phyloP scores from a whole-genome alignment of 2,888 invertebrate species.

The Acleris holmiana region DNA sequence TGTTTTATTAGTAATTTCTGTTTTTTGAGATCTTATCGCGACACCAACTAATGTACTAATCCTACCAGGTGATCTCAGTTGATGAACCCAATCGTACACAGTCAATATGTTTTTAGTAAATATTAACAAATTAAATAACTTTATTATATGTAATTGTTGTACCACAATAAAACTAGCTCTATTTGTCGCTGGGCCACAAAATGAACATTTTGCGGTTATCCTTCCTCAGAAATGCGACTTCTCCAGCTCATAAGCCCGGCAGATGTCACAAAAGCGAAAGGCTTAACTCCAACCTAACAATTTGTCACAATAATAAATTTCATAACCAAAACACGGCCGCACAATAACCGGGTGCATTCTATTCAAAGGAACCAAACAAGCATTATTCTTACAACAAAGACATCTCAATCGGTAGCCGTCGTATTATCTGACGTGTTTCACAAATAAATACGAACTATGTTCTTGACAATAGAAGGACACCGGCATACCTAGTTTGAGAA shows the following conservation, averaged over 20 bases:
- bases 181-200: not conserved
- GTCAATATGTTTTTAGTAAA: too few relatives aligned
- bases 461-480: slow-evolving; percentile 71
- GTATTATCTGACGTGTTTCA: slow-evolving; percentile 79
- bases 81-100: too few relatives aligned
- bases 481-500: slow-evolving; percentile 62
- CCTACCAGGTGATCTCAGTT: too few relatives aligned
- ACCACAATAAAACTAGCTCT: not conserved
- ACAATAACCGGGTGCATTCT: slow-evolving; percentile 68
- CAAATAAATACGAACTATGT: slow-evolving; percentile 79
- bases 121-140: too few relatives aligned
- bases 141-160: not conserved
- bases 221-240: not conserved
- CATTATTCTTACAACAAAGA: slow-evolving; percentile 72
- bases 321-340: slow-evolving; percentile 76
- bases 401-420: slow-evolving; percentile 77
- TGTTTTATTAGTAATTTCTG: too few relatives aligned
- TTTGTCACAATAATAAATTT: slow-evolving; percentile 80
- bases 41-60: too few relatives aligned
- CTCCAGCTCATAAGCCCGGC: slow-evolving; percentile 51
- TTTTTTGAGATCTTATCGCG: too few relatives aligned
- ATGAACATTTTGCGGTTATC: not conserved
- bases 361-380: slow-evolving; percentile 71
- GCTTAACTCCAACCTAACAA: slow-evolving; percentile 72
- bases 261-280: slow-evolving; percentile 68